Percentiles rank a stretch among this genome's conserved stretches.
Conservation (phyloP, 1,140 invertebrate genomes). For the Bemisia tabaci region DNA sequence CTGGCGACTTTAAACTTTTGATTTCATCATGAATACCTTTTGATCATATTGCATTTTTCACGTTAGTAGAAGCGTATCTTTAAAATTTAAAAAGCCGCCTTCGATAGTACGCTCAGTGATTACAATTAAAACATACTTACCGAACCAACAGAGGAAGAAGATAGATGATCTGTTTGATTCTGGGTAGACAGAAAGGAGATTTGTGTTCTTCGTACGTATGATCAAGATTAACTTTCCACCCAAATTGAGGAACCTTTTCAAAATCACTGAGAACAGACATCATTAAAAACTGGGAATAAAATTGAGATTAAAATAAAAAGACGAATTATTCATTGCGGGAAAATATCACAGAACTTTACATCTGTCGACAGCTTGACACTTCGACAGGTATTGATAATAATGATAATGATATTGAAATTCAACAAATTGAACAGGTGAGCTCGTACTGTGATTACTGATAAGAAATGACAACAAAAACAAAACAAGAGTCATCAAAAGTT, state of each 20-base stretch:
- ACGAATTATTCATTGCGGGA: not conserved
- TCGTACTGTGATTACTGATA: too few species aligned
- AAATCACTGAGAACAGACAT: not conserved
- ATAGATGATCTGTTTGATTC: not conserved
- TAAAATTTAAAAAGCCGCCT: too few species aligned
- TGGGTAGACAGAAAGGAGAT: not conserved
- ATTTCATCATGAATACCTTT: too few species aligned
- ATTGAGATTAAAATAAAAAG: not conserved
- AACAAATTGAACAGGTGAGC: too few species aligned
- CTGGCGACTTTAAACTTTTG: too few species aligned
- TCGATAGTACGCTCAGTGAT: too few species aligned
- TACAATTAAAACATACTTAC: not conserved
- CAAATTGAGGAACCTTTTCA: conserved; percentile 38
- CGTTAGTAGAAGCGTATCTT: too few species aligned
- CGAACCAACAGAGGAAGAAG: not conserved
- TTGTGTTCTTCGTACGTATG: conserved; percentile 31
- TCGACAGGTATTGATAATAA: too few species aligned
- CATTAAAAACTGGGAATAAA: not conserved
- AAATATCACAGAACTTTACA: not conserved
- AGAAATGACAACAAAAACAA: not conserved
- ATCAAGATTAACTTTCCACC: conserved; percentile 55
- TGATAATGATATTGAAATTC: too few species aligned
- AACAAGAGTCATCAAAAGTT: not conserved
- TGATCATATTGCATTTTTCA: too few species aligned
- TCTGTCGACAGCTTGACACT: too few species aligned